These are phyloP conservation scores for Anguilla japonica DNA, from an alignment of 2,113 vertebrate species.

Conservation along the genomic window DNA sequence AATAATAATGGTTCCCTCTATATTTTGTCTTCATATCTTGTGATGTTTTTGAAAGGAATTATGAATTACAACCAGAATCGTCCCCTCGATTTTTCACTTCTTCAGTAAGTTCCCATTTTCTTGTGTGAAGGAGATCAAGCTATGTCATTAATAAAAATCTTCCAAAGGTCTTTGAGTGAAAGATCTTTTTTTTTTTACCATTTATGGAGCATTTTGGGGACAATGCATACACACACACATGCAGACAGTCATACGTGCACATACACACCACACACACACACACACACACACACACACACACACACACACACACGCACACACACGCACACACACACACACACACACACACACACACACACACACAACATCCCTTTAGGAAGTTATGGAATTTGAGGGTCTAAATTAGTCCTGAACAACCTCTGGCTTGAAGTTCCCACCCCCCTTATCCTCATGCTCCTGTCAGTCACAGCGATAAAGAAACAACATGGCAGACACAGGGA, in stretches of 20 bases:
- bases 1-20: too few relatives aligned
- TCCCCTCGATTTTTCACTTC: too few relatives aligned
- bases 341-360: conserved; percentile 30
- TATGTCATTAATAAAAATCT: too few relatives aligned
- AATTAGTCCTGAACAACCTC: conserved; percentile 61
- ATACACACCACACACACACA: background rate
- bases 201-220: background rate
- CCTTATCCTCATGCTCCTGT: conserved; percentile 64
- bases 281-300: conserved; percentile 25
- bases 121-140: too few relatives aligned
- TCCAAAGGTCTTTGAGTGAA: background rate
- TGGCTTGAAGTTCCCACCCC: conserved; percentile 36
- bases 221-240: too few relatives aligned
- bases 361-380: conserved; percentile 40
- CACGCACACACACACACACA: too few relatives aligned
- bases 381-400: conserved; percentile 48
- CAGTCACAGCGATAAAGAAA: conserved; percentile 63
- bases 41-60: too few relatives aligned
- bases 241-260: too few relatives aligned
- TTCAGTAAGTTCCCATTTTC: too few relatives aligned
- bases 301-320: conserved; percentile 27
- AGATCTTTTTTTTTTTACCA: background rate
- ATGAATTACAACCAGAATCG: too few relatives aligned
- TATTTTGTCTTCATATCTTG: too few relatives aligned
- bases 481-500: conserved; percentile 70